Conservation (phyloP, 2,888 invertebrate genomes). For the Ariolimax columbianus region DNA sequence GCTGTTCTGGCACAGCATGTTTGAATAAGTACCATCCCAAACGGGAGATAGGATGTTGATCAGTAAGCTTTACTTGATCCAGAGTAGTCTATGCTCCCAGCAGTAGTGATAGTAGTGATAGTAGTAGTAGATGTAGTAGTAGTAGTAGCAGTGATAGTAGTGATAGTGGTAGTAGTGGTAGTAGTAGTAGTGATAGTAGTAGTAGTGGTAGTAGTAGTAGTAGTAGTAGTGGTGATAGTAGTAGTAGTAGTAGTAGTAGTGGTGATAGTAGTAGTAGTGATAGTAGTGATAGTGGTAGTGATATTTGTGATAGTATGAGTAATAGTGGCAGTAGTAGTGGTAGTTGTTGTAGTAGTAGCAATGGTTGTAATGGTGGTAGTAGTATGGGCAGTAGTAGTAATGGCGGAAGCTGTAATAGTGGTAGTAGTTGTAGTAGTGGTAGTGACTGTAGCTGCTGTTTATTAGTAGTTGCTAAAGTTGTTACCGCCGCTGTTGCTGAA, state of each 20-base stretch:
- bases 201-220: conserved; percentile 41
- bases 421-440: conserved; percentile 8
- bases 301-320: conserved; percentile 41
- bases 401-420: neutral
- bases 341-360: conserved; percentile 38
- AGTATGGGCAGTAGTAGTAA: conserved; percentile 1
- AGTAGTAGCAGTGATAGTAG: conserved; percentile 40
- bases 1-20: too few relatives aligned
- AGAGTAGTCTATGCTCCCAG: too few relatives aligned
- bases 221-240: conserved; percentile 39
- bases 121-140: conserved; percentile 38
- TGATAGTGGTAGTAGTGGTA: conserved; percentile 40
- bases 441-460: too few relatives aligned
- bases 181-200: conserved; percentile 36
- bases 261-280: conserved; percentile 31
- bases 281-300: conserved; percentile 39
- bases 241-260: conserved; percentile 39
- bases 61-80: too few relatives aligned
- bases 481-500: neutral
- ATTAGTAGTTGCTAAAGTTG: neutral
- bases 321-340: conserved; percentile 38
- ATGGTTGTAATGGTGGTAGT: conserved; percentile 7
- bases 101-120: conserved; percentile 38
- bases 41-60: too few relatives aligned
- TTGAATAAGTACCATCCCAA: too few relatives aligned